Evolutionary conservation across 2,113 vertebrate genomes (phyloP).

Genomic region (Alligator sinensis): DNA sequence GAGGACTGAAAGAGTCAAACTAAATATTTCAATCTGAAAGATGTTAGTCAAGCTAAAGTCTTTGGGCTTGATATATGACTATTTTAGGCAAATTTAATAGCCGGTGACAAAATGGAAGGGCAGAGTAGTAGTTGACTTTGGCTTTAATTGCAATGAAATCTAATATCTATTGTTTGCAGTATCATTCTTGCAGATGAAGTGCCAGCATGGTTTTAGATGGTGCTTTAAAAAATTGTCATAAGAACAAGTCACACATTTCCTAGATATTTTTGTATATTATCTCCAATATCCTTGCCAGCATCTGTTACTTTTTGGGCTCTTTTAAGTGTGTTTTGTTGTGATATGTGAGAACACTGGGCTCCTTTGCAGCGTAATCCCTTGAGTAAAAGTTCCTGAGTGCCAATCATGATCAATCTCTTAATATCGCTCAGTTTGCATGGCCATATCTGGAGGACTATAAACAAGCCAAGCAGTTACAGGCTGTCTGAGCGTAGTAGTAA

Average conservation of each 20-base stretch:
- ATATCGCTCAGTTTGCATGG: background rate
- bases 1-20: no score
- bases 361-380: background rate
- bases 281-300: background rate
- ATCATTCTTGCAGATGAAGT: background rate
- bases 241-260: background rate
- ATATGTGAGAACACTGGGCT: background rate
- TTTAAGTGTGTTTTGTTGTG: background rate
- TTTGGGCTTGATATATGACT: no score
- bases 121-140: no score
- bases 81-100: no score
- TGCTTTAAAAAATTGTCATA: background rate
- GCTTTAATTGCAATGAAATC: no score
- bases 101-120: no score
- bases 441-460: background rate
- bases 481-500: background rate
- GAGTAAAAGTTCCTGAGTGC: background rate
- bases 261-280: background rate
- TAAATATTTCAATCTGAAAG: no score
- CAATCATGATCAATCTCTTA: background rate
- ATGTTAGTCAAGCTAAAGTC: no score
- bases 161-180: background rate
- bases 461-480: background rate
- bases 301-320: background rate
- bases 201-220: background rate